phyloP scores from a whole-genome alignment of 2,113 vertebrate species.

The Callipepla californica region DNA sequence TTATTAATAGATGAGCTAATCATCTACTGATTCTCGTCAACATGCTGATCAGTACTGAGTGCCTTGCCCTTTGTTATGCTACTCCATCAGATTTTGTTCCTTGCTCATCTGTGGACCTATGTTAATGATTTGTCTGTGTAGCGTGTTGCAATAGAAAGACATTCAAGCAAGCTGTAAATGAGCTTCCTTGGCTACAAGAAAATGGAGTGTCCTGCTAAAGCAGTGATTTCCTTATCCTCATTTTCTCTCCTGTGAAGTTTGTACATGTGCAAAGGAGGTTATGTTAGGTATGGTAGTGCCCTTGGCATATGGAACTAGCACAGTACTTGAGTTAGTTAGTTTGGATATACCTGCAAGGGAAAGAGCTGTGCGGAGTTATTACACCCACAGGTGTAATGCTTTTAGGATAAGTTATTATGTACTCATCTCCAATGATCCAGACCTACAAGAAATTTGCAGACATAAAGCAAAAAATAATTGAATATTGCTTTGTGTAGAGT shows the following conservation, averaged over 20 bases:
- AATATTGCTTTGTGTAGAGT: neutral
- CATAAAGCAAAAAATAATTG: neutral
- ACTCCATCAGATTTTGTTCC: neutral
- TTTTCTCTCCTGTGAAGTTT: neutral
- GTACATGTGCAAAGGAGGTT: neutral
- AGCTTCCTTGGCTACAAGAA: neutral
- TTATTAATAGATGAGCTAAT: neutral
- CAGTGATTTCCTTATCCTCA: accelerated
- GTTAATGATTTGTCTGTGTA: neutral
- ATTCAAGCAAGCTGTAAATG: neutral
- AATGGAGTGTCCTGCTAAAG: neutral
- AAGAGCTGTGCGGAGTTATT: accelerated
- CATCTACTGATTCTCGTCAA: neutral
- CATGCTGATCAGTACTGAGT: neutral
- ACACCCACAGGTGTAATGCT: neutral
- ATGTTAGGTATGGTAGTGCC: neutral
- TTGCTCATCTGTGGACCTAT: neutral
- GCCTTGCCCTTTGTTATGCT: neutral
- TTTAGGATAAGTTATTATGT: neutral
- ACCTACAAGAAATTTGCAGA: neutral
- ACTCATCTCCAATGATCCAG: neutral
- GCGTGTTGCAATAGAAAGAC: neutral
- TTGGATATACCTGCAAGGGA: neutral
- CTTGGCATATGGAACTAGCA: neutral
- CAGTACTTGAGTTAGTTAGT: neutral